Evolutionary conservation across 2,113 vertebrate genomes (phyloP).

Genomic region (Circaetus cinerascens): DNA sequence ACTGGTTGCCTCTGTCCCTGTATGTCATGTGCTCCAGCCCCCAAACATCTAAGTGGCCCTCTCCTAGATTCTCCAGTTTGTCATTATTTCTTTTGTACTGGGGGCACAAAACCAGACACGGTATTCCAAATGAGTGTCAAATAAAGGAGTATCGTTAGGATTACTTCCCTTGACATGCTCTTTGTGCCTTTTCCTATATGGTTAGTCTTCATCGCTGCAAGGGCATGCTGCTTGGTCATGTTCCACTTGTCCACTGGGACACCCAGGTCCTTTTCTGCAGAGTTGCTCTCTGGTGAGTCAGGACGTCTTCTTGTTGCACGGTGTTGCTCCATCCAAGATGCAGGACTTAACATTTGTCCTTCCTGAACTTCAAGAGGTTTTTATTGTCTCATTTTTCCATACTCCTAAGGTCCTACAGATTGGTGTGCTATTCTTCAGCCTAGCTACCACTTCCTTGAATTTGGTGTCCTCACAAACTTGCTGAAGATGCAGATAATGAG

Average conservation of each 20-base stretch:
- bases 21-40: background rate
- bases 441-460: background rate
- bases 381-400: background rate
- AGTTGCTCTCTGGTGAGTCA: background rate
- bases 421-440: background rate
- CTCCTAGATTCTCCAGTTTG: background rate
- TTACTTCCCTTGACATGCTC: accelerated
- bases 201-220: accelerated
- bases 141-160: background rate
- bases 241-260: background rate
- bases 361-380: background rate
- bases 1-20: background rate
- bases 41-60: background rate
- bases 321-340: background rate
- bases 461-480: background rate
- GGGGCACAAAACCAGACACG: background rate
- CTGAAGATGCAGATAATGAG: background rate
- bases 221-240: background rate
- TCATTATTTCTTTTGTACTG: background rate
- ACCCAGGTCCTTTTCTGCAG: background rate
- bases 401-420: background rate
- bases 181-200: background rate
- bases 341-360: background rate
- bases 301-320: background rate
- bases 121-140: background rate